Percentiles rank a stretch among this genome's conserved stretches.
Evolutionary conservation across 1,140 invertebrate genomes (phyloP).

Genomic region (Papilio helenus): DNA sequence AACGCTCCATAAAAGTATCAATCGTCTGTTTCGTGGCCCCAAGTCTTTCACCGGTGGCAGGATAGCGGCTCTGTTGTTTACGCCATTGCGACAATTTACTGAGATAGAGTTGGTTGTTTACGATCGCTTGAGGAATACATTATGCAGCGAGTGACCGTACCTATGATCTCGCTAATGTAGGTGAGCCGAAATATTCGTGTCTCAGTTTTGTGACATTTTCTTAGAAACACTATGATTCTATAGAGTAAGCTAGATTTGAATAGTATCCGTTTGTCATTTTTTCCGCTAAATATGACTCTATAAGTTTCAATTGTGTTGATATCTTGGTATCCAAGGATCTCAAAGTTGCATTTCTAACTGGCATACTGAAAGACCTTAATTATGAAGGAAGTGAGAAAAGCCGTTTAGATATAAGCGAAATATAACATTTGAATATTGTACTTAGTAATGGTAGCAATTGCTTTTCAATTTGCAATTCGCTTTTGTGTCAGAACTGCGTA

Average conservation of each 20-base stretch:
- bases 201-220: background rate
- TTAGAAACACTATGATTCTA: background rate
- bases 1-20: background rate
- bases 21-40: conserved; percentile 1
- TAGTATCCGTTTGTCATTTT: background rate
- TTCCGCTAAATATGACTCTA: no score
- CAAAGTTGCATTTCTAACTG: no score
- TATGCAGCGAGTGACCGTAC: background rate
- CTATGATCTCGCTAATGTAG: background rate
- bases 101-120: conserved; percentile 16
- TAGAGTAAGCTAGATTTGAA: background rate
- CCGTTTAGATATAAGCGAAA: no score
- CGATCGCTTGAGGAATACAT: background rate
- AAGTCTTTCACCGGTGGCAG: conserved; percentile 27
- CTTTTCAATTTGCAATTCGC: no score
- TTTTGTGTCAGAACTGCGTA: no score
- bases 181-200: background rate
- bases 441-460: no score
- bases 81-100: conserved; percentile 30
- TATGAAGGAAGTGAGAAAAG: no score
- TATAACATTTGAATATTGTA: no score
- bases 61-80: conserved; percentile 30
- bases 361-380: no score
- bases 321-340: no score
- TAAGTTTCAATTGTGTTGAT: no score